Percentiles rank a stretch among this genome's conserved stretches.
phyloP scores from a whole-genome alignment of 2,113 vertebrate genomes.

The Saccopteryx leptura region DNA sequence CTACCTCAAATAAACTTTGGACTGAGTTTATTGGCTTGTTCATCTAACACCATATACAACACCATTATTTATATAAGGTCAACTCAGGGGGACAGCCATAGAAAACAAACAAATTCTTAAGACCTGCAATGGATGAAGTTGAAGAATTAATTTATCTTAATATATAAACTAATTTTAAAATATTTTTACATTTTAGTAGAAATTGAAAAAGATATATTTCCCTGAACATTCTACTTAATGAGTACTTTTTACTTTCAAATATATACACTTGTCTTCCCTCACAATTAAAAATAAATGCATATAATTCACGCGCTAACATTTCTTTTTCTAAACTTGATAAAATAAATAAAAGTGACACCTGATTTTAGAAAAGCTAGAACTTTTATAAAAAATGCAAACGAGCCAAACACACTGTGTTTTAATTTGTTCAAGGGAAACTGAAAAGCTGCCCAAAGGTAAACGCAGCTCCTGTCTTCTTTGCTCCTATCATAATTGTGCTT shows the following conservation, averaged over 20 bases:
- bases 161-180: not conserved
- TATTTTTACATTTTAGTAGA: not conserved
- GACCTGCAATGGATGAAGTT: not conserved
- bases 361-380: slow-evolving; percentile 63
- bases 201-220: not conserved
- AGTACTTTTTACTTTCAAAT: slow-evolving; percentile 49
- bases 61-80: not conserved
- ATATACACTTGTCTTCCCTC: not conserved
- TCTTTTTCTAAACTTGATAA: not conserved
- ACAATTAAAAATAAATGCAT: slow-evolving; percentile 49
- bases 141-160: not conserved
- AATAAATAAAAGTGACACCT: slow-evolving; percentile 61
- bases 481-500: slow-evolving; percentile 62
- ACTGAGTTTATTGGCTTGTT: not conserved
- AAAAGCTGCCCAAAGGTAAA: slow-evolving; percentile 73
- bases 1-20: not conserved
- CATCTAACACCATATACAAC: not conserved
- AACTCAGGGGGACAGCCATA: not conserved
- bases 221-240: not conserved
- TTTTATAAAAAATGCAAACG: slow-evolving; percentile 51
- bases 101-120: not conserved
- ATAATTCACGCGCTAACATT: not conserved
- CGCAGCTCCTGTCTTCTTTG: slow-evolving; percentile 72
- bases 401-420: slow-evolving; percentile 24
- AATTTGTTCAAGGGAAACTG: slow-evolving; percentile 76